Evolutionary conservation across 2,113 vertebrate genomes (phyloP).

Genomic region (Psilopsiagon aymara): DNA sequence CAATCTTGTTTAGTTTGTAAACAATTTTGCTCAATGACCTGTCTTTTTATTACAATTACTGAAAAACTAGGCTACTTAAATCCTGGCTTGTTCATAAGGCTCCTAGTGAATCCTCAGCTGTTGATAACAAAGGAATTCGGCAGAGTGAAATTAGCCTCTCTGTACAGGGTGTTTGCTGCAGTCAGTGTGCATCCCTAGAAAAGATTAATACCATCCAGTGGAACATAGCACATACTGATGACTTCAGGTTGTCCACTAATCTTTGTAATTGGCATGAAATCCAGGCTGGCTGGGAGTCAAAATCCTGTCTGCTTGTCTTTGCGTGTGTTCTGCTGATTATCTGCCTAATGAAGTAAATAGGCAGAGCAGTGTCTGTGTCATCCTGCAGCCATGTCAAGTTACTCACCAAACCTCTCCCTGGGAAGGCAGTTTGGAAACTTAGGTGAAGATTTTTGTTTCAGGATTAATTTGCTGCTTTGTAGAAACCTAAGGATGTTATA

Average conservation of each 20-base stretch:
- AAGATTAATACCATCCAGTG: background rate
- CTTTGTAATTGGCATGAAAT: background rate
- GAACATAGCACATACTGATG: background rate
- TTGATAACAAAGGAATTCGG: background rate
- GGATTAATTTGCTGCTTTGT: background rate
- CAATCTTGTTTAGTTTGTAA: background rate
- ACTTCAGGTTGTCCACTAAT: background rate
- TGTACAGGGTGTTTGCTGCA: background rate
- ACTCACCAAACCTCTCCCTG: background rate
- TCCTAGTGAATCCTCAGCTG: background rate
- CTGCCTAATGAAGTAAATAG: background rate
- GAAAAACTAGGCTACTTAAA: background rate
- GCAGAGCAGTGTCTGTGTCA: background rate
- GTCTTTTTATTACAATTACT: background rate
- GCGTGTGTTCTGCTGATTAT: background rate
- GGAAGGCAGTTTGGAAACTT: background rate
- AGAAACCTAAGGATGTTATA: background rate
- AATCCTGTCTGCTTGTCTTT: background rate
- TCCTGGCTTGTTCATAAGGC: background rate
- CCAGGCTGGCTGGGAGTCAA: background rate
- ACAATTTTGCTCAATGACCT: background rate
- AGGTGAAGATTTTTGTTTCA: background rate
- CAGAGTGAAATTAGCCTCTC: background rate
- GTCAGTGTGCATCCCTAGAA: background rate
- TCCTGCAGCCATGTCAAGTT: background rate